Evolutionary conservation across 1,140 invertebrate species (phyloP).

Genomic region (Oreohelix idahoensis): DNA sequence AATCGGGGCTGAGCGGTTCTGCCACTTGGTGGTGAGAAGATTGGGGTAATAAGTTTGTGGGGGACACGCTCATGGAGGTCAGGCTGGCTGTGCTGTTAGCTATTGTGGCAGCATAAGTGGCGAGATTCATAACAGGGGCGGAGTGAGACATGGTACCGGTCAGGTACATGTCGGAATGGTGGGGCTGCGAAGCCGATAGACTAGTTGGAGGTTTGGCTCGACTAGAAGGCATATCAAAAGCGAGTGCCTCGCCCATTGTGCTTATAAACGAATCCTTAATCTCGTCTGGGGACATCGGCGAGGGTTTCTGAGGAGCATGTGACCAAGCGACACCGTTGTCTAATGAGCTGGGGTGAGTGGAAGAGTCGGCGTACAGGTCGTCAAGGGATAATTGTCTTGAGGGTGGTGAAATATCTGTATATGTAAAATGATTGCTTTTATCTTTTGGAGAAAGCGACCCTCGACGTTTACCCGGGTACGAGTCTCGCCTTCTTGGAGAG

Average conservation of each 20-base stretch:
- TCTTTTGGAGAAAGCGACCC: constrained; percentile 64
- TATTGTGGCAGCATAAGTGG: constrained; percentile 71
- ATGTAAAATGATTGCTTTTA: constrained; percentile 60
- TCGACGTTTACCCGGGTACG: constrained; percentile 64
- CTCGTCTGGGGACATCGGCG: constrained; percentile 62
- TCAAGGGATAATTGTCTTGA: constrained; percentile 57
- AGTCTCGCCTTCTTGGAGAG: constrained; percentile 63
- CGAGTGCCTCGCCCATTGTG: constrained; percentile 48
- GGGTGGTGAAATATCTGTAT: constrained; percentile 63
- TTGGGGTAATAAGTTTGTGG: constrained; percentile 62
- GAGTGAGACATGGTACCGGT: constrained; percentile 47
- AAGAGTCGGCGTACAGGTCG: constrained; percentile 51
- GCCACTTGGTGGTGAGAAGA: neutral
- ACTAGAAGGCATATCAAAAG: constrained; percentile 43
- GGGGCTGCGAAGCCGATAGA: neutral
- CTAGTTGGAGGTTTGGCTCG: constrained; percentile 41
- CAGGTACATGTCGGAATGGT: neutral
- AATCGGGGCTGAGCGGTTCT: constrained; percentile 61
- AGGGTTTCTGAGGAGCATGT: constrained; percentile 51
- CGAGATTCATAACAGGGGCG: constrained; percentile 65
- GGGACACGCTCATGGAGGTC: constrained; percentile 70
- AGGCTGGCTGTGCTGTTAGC: constrained; percentile 71
- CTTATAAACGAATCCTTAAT: constrained; percentile 51
- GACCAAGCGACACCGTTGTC: constrained; percentile 45
- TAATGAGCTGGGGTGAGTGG: constrained; percentile 25